These are phyloP conservation scores for Eriosoma lanigerum DNA, from an alignment of 1,140 invertebrate species.

Conservation along the genomic window DNA sequence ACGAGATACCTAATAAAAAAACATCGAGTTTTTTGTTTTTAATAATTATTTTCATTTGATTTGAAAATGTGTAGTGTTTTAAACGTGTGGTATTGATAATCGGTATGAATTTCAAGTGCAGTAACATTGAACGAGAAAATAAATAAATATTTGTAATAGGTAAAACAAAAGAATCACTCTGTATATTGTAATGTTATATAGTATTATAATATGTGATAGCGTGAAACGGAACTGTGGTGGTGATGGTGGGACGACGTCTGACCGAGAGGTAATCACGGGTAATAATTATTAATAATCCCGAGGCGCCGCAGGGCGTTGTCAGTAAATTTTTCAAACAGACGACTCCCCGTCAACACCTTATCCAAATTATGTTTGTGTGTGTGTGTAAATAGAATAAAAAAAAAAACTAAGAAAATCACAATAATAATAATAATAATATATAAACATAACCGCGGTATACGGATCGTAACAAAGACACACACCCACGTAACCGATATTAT, in stretches of 20 bases:
- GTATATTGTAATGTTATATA: too few relatives aligned
- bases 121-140: too few relatives aligned
- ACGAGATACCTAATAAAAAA: too few relatives aligned
- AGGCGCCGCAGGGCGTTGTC: conserved; percentile 46
- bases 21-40: too few relatives aligned
- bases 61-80: too few relatives aligned
- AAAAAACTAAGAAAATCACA: neutral
- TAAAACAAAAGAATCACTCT: too few relatives aligned
- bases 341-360: conserved; percentile 44
- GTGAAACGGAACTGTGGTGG: conserved; percentile 28
- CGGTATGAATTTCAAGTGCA: too few relatives aligned
- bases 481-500: conserved; percentile 35
- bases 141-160: too few relatives aligned
- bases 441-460: conserved; percentile 34
- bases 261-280: conserved; percentile 48
- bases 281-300: conserved; percentile 50
- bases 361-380: conserved; percentile 34
- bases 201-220: neutral
- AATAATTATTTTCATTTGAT: too few relatives aligned
- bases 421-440: conserved; percentile 17
- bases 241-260: conserved; percentile 2
- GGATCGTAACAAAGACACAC: conserved; percentile 26
- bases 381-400: conserved; percentile 12
- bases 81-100: too few relatives aligned
- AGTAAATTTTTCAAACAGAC: conserved; percentile 20